phyloP scores from a whole-genome alignment of 2,113 vertebrate genomes.

The Sporophila hypoxantha region DNA sequence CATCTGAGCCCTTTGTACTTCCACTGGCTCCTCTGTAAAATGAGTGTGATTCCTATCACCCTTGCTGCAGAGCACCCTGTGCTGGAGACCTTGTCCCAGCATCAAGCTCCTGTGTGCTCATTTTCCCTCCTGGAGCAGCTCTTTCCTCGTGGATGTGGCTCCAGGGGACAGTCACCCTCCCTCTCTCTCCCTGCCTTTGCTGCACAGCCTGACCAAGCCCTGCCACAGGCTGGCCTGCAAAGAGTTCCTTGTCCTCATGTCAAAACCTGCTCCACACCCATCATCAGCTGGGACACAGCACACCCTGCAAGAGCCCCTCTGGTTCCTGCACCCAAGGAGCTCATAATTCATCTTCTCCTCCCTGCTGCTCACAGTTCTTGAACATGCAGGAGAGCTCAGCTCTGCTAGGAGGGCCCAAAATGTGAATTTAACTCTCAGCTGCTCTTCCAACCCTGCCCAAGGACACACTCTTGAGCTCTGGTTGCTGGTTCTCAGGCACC shows the following conservation, averaged over 20 bases:
- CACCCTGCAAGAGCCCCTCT: neutral
- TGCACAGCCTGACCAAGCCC: neutral
- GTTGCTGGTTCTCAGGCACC: accelerated
- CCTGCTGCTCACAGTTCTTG: neutral
- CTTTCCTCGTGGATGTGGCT: neutral
- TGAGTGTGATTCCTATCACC: neutral
- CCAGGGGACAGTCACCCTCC: neutral
- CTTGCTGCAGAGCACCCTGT: neutral
- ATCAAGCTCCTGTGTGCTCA: accelerated
- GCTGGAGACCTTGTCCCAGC: neutral
- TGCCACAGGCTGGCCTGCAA: neutral
- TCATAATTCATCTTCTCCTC: neutral
- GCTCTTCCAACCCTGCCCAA: neutral
- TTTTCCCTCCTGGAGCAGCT: neutral
- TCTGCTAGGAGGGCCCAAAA: neutral
- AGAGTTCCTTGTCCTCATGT: neutral
- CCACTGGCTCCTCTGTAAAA: neutral
- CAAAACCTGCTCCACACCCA: neutral
- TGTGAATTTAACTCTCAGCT: neutral
- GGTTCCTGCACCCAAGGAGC: neutral
- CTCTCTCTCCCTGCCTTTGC: neutral
- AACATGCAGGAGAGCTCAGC: neutral
- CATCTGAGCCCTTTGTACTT: neutral
- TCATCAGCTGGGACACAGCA: neutral
- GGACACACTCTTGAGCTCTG: accelerated